Evolutionary conservation across 2,113 vertebrate species (phyloP).

Genomic region (Ciconia maguari): DNA sequence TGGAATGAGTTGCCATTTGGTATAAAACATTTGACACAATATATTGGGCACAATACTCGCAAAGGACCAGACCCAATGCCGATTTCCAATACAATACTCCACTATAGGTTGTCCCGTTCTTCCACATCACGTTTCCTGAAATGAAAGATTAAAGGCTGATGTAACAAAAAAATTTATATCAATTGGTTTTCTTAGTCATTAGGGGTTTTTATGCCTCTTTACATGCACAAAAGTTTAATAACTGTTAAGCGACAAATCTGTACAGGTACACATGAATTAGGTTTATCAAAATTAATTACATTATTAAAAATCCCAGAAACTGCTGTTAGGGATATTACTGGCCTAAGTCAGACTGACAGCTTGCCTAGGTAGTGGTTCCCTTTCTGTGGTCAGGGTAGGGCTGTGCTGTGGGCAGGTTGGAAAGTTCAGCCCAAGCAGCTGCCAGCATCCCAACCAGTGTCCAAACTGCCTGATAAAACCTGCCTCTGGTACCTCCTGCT

Average conservation of each 20-base stretch:
- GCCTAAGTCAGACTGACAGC: not conserved
- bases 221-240: not conserved
- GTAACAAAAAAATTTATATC: not conserved
- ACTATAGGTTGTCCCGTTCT: not conserved
- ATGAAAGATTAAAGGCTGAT: not conserved
- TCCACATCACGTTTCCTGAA: not conserved
- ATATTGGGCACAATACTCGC: not conserved
- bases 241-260: not conserved
- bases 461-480: not conserved
- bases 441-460: not conserved
- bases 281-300: not conserved
- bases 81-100: not conserved
- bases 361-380: not conserved
- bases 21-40: not conserved
- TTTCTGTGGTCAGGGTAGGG: not conserved
- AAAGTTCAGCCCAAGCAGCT: not conserved
- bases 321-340: not conserved
- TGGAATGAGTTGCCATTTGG: not conserved
- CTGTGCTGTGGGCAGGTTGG: not conserved
- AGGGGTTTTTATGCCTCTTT: not conserved
- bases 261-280: not conserved
- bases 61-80: not conserved
- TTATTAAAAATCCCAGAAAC: not conserved
- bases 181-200: not conserved
- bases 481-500: not conserved